phyloP scores from a whole-genome alignment of 2,888 invertebrate genomes.

The Drosophila neutralis region DNA sequence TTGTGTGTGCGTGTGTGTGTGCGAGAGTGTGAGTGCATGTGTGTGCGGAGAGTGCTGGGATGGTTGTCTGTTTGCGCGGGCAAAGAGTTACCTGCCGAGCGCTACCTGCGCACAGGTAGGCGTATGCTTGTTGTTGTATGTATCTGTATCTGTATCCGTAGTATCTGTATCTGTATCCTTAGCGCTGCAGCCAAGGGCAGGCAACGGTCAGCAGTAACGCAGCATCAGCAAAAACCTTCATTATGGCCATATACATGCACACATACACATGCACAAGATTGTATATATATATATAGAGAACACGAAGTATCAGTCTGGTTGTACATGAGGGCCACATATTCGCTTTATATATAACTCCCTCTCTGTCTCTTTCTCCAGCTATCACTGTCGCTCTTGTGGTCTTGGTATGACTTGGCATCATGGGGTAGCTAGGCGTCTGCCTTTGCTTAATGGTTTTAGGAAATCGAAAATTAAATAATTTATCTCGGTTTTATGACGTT shows the following conservation, averaged over 20 bases:
- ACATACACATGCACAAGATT: not conserved
- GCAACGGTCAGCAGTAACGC: conserved; percentile 61
- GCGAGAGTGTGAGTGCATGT: conserved; percentile 21
- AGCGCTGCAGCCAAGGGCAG: conserved; percentile 47
- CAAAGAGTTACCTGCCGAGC: conserved; percentile 71
- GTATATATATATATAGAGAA: conserved; percentile 10
- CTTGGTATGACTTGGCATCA: conserved; percentile 66
- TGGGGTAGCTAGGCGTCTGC: conserved; percentile 66
- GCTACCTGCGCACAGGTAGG: conserved; percentile 77
- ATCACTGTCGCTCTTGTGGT: conserved; percentile 4
- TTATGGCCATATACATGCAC: conserved; percentile 36
- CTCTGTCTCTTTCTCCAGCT: conserved; percentile 8
- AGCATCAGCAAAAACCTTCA: conserved; percentile 53
- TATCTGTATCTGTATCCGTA: conserved; percentile 45
- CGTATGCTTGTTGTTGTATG: conserved; percentile 62
- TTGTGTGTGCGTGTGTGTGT: conserved; percentile 27
- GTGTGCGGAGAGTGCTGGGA: conserved; percentile 13
- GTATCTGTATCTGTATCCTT: conserved; percentile 51
- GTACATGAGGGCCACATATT: conserved; percentile 38
- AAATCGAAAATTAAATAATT: conserved; percentile 80
- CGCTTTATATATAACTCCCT: not conserved
- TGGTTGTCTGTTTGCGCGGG: conserved; percentile 55
- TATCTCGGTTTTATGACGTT: conserved; percentile 79
- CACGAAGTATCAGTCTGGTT: conserved; percentile 21
- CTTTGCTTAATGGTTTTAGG: conserved; percentile 77